Evolutionary conservation across 2,888 invertebrate species (phyloP), one percentile per base, ranked within the genome.

Genomic region (Cecidostiba fungosa): DNA sequence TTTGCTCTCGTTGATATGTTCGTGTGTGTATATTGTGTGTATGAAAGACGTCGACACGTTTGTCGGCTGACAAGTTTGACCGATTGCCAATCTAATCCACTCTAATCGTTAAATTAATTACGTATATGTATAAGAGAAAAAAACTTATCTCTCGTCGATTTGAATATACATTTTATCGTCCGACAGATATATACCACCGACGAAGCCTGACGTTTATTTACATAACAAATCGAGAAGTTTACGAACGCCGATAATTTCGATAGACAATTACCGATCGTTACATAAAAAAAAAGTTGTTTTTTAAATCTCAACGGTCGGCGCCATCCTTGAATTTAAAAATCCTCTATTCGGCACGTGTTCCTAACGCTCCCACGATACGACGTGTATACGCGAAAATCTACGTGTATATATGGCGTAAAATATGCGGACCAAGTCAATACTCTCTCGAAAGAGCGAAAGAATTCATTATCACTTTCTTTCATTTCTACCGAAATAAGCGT

Each of bases 391-490:
- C 14, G 66, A 66, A 66, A 66, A 66, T 36, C 19, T 26, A 29
- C 5, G 69, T 19, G 69, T 10, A 19, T 14, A 0, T n/a, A 43
- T 23, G 32, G 47, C 16, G 59, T 62, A 76, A 81, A 82, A 82
- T 76, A 76, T 76, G 76, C 76, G 59, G 39, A 19, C 26, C 36
- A 23, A 26, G 12, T 39, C 62, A 62, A 39, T 26, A n/a, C n/a
- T 66, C 26, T 26, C 72, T n/a, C 23, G n/a, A 19, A 32, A 29
- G 62, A 62, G 79, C 26, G 47, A 50, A 36, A 50, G 82, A 82
- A 85, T 85, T 85, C 85, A 82, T 85, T 82, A 85, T 78, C 82
- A 77, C 77, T 82, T 80, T 77, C 85, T 85, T 85, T 85, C 82
- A 85, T 81, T 81, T 77, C 72, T 77, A 73, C 81, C 81, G 81